Conservation (phyloP, 2,888 invertebrate species). For the Cordilura impudica region DNA sequence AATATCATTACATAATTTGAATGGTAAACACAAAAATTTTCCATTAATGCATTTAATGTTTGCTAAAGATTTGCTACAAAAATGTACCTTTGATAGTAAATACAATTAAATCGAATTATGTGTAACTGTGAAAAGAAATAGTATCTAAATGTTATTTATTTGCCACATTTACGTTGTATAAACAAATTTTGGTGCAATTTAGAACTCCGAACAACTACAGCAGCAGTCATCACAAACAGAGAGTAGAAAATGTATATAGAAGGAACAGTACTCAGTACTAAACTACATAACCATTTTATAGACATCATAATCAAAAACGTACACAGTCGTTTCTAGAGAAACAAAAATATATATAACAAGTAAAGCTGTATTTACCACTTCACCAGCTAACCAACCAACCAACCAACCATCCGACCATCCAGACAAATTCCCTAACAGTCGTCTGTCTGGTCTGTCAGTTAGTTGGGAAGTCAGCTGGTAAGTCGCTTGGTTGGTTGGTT, state of each 20-base stretch:
- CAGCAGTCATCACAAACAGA: background rate
- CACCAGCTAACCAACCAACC: background rate
- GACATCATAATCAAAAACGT: background rate
- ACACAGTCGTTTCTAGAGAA: background rate
- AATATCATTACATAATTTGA: too few relatives aligned
- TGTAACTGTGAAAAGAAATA: background rate
- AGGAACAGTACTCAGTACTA: background rate
- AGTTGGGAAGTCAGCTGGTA: background rate
- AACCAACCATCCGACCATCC: background rate
- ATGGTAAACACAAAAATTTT: too few relatives aligned
- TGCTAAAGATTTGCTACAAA: too few relatives aligned
- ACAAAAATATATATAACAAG: background rate
- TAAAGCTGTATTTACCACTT: background rate
- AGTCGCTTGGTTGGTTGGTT: constrained; percentile 9
- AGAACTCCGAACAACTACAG: background rate
- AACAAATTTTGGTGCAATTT: background rate
- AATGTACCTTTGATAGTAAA: background rate
- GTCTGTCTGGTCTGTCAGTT: background rate
- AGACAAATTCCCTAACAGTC: background rate
- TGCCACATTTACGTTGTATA: background rate
- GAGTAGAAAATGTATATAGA: background rate
- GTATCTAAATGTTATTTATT: background rate
- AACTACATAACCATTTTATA: background rate
- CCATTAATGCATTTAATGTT: too few relatives aligned
- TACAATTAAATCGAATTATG: background rate